These are phyloP conservation scores for Apantesis nais DNA, from an alignment of 2,888 invertebrate genomes.

Conservation along the genomic window DNA sequence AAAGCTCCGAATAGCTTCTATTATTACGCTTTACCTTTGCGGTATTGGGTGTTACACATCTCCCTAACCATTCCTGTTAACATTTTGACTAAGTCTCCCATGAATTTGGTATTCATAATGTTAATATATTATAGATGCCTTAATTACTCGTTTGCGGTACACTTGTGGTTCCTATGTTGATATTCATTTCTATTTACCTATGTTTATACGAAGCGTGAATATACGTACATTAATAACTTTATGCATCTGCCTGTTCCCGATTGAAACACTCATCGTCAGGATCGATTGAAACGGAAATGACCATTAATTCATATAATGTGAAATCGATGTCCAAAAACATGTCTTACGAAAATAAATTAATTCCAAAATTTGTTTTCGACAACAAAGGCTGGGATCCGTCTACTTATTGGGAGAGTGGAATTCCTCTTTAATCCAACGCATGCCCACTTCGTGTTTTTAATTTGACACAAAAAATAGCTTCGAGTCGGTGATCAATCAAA, in stretches of 20 bases:
- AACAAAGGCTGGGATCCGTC: constrained; percentile 68
- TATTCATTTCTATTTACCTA: constrained; percentile 59
- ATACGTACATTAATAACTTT: constrained; percentile 18
- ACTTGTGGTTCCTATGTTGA: constrained; percentile 68
- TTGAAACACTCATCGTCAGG: constrained; percentile 40
- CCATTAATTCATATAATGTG: constrained; percentile 63
- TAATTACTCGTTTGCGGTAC: constrained; percentile 81
- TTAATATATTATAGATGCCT: constrained; percentile 82
- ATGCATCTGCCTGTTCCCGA: constrained; percentile 39
- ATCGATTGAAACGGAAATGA: constrained; percentile 50
- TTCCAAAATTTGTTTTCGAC: constrained; percentile 69
- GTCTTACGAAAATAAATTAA: constrained; percentile 71
- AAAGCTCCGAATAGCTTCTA: constrained; percentile 82
- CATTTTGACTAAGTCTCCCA: constrained; percentile 75
- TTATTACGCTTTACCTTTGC: constrained; percentile 81
- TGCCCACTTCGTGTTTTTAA: constrained; percentile 82
- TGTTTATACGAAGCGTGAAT: constrained; percentile 28
- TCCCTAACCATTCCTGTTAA: constrained; percentile 70
- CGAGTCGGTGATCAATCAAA: constrained; percentile 84
- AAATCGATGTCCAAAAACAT: constrained; percentile 63
- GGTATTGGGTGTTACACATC: constrained; percentile 81
- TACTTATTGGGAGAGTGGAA: constrained; percentile 73
- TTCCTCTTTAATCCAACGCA: constrained; percentile 82
- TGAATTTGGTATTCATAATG: constrained; percentile 80
- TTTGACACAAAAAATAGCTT: constrained; percentile 82